These are phyloP conservation scores for Trachelus stipa DNA, from an alignment of 2,888 invertebrate species.

Conservation along the genomic window DNA sequence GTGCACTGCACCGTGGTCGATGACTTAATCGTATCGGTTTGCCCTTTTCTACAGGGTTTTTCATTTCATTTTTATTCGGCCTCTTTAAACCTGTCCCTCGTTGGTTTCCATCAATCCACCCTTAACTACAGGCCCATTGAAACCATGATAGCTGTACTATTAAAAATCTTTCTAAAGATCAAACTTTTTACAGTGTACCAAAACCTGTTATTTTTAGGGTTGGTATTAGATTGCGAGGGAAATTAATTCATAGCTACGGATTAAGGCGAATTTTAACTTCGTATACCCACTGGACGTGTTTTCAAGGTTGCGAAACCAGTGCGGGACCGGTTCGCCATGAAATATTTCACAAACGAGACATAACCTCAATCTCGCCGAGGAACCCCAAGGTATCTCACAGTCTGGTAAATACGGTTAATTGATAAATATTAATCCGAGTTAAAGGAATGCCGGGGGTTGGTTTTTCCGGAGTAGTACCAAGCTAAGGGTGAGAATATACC, in stretches of 20 bases:
- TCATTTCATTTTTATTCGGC: background rate
- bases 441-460: background rate
- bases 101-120: background rate
- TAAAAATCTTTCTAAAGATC: background rate
- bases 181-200: background rate
- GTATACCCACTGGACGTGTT: background rate
- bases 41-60: background rate
- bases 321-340: background rate
- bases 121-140: background rate
- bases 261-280: too few species aligned
- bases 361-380: background rate
- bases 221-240: background rate
- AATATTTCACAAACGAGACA: background rate
- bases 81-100: background rate
- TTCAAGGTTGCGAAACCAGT: background rate
- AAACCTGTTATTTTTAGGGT: background rate
- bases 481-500: background rate
- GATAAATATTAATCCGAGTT: background rate
- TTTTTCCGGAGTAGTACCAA: background rate
- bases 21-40: background rate
- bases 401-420: background rate
- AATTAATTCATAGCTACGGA: background rate
- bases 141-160: background rate
- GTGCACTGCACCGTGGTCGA: constrained; percentile 23
- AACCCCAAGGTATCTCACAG: background rate